Evolutionary conservation across 2,113 vertebrate species (phyloP).

Genomic region (Platichthys flesus): DNA sequence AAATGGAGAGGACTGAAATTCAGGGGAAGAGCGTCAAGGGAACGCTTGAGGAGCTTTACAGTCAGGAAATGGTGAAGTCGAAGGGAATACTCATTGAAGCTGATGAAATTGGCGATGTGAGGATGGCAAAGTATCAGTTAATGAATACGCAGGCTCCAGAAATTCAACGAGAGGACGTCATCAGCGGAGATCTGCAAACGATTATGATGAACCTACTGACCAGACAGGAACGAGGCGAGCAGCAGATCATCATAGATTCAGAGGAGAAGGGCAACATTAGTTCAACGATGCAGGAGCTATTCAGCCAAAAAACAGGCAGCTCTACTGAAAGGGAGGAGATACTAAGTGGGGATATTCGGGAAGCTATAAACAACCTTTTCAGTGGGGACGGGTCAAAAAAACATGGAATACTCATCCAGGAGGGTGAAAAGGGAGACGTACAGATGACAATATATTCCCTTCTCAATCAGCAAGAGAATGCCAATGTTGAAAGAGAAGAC

Average conservation of each 20-base stretch:
- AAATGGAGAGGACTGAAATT: slow-evolving; percentile 85
- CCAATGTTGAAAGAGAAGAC: slow-evolving; percentile 80
- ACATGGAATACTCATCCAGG: slow-evolving; percentile 92
- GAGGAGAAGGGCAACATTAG: slow-evolving; percentile 90
- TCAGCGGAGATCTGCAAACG: slow-evolving; percentile 87
- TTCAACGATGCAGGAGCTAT: slow-evolving; percentile 86
- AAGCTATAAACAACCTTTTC: slow-evolving; percentile 88
- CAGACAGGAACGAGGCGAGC: slow-evolving; percentile 77
- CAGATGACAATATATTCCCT: slow-evolving; percentile 93
- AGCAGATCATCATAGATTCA: slow-evolving; percentile 83
- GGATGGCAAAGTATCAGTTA: slow-evolving; percentile 93
- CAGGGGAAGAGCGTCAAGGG: slow-evolving; percentile 90
- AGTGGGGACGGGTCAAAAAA: slow-evolving; percentile 77
- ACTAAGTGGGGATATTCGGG: slow-evolving; percentile 87
- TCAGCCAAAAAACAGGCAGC: slow-evolving; percentile 82
- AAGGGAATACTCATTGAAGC: slow-evolving; percentile 90
- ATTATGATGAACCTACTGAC: slow-evolving; percentile 91
- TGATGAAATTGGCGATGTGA: slow-evolving; percentile 91
- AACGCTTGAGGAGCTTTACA: slow-evolving; percentile 89
- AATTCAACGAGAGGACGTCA: slow-evolving; percentile 90
- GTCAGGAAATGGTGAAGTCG: slow-evolving; percentile 87
- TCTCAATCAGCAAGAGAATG: slow-evolving; percentile 84
- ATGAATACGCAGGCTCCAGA: slow-evolving; percentile 89
- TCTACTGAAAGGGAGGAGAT: slow-evolving; percentile 87
- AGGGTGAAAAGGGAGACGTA: slow-evolving; percentile 92